Percentiles rank a stretch among this genome's conserved stretches.
Conservation (phyloP, 2,888 invertebrate genomes). For the Oasisia sp. region DNA sequence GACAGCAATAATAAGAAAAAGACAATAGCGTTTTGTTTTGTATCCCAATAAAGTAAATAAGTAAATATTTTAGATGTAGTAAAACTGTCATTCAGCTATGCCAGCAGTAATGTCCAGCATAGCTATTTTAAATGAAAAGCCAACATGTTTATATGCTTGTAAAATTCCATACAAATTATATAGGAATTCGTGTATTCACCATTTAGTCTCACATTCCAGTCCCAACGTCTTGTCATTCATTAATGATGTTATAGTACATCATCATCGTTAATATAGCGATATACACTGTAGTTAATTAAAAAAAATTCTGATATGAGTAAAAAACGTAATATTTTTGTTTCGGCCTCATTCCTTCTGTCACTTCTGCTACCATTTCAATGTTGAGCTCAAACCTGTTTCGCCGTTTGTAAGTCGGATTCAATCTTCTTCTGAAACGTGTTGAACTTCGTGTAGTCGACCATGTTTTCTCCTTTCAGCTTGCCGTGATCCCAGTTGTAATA, state of each 20-base stretch:
- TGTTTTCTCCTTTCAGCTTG: neutral
- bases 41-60: neutral
- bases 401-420: neutral
- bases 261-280: too few relatives aligned
- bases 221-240: too few relatives aligned
- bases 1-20: too few relatives aligned
- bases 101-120: too few relatives aligned
- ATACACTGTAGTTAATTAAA: neutral
- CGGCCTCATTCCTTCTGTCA: neutral
- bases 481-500: slow-evolving; percentile 38
- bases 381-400: neutral
- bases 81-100: too few relatives aligned
- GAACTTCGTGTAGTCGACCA: neutral
- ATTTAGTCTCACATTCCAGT: too few relatives aligned
- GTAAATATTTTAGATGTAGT: neutral
- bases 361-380: neutral
- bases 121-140: too few relatives aligned
- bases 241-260: too few relatives aligned
- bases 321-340: neutral
- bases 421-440: neutral
- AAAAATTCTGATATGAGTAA: neutral
- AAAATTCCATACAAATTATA: too few relatives aligned
- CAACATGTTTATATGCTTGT: too few relatives aligned
- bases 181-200: too few relatives aligned
- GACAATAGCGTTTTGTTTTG: neutral